These are phyloP conservation scores for Drosophila hamatofila DNA, from an alignment of 2,888 invertebrate genomes.

Conservation along the genomic window DNA sequence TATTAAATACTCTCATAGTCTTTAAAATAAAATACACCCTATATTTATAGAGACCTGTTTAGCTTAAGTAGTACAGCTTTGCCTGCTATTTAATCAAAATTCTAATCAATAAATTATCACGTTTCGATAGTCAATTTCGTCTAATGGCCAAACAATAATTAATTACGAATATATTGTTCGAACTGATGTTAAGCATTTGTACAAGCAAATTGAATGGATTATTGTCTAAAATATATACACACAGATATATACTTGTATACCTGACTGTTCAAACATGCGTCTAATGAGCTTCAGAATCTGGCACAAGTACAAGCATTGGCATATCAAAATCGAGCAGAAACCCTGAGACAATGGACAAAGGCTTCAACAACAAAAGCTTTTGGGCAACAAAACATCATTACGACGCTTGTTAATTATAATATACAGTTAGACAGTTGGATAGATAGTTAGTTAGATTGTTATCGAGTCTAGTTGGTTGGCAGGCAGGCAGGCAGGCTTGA, in stretches of 20 bases:
- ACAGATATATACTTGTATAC: background rate
- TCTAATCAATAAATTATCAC: conserved; percentile 3
- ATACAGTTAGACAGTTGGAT: background rate
- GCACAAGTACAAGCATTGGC: no score
- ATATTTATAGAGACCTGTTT: no score
- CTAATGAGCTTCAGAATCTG: conserved; percentile 35
- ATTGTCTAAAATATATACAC: conserved; percentile 10
- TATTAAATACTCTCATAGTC: no score
- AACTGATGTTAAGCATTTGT: background rate
- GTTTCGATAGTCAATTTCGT: conserved; percentile 3
- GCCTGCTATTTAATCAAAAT: background rate
- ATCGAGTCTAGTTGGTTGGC: background rate
- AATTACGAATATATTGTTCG: conserved; percentile 3
- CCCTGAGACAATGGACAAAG: conserved; percentile 22
- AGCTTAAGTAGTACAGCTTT: background rate
- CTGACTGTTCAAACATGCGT: conserved; percentile 27
- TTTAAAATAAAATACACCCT: no score
- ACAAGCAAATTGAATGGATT: conserved; percentile 10
- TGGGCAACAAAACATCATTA: conserved; percentile 52
- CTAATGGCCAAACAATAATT: conserved; percentile 1
- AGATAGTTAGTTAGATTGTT: background rate
- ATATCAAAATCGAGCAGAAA: conserved; percentile 28
- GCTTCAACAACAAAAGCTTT: conserved; percentile 39
- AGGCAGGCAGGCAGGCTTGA: conserved; percentile 10
- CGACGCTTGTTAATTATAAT: conserved; percentile 41